A percentile compares a stretch with the other conserved stretches of the same genome.
Conservation (phyloP, 2,797 vertebrate genomes). For the Cynopterus sphinx region DNA sequence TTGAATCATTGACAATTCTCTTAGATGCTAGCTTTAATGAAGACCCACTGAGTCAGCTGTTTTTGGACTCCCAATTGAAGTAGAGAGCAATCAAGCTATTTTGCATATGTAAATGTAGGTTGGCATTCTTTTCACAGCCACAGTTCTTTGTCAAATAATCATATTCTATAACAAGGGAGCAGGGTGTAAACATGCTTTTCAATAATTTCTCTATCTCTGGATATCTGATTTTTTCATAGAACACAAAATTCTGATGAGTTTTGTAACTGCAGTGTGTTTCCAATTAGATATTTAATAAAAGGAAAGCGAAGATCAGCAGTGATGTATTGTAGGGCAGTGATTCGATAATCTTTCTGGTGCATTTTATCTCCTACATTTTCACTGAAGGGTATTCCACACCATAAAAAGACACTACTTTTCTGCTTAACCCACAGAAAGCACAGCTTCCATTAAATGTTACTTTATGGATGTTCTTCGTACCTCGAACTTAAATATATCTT, state of each 20-base stretch:
- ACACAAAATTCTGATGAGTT: constrained; percentile 78
- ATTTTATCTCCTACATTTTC: background rate
- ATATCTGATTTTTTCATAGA: constrained; percentile 80
- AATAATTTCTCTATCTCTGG: constrained; percentile 82
- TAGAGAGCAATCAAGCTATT: constrained; percentile 55
- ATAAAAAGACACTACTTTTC: background rate
- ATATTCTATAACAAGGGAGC: constrained; percentile 79
- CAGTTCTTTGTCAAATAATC: constrained; percentile 79
- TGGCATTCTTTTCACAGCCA: constrained; percentile 57
- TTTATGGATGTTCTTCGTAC: background rate
- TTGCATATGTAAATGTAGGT: constrained; percentile 66
- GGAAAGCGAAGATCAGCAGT: constrained; percentile 75
- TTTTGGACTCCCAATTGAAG: background rate
- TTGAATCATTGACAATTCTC: constrained; percentile 36
- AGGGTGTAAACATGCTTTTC: constrained; percentile 80
- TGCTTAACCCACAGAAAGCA: background rate
- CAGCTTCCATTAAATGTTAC: fast-evolving
- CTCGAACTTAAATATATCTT: background rate
- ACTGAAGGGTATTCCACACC: background rate
- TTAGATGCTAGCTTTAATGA: constrained; percentile 54
- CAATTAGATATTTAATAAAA: constrained; percentile 83
- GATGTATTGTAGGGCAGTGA: constrained; percentile 67
- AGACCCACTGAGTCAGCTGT: constrained; percentile 15
- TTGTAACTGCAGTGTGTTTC: constrained; percentile 79
- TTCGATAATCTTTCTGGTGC: constrained; percentile 53